phyloP scores from a whole-genome alignment of 2,113 vertebrate genomes.

The Promerops cafer region DNA sequence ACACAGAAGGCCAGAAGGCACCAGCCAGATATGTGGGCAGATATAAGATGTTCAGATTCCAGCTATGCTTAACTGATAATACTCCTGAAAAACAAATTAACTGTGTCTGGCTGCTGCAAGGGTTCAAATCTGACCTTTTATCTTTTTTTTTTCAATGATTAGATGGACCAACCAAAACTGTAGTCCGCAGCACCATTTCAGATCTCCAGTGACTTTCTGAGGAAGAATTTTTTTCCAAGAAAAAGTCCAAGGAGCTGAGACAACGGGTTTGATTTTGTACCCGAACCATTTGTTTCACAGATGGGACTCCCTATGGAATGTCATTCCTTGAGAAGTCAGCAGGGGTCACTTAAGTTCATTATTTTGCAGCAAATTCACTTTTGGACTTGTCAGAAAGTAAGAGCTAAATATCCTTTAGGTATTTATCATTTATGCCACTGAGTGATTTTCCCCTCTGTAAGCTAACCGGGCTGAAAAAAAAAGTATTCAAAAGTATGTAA shows the following conservation, averaged over 20 bases:
- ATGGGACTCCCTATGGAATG: slow-evolving; percentile 10
- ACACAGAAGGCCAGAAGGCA: neutral
- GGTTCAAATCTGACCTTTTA: neutral
- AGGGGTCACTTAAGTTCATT: slow-evolving; percentile 44
- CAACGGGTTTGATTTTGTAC: neutral
- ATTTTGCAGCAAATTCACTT: slow-evolving; percentile 25
- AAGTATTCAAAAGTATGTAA: neutral
- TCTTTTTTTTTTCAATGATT: neutral
- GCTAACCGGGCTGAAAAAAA: neutral
- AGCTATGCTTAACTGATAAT: neutral
- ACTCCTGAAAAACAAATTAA: neutral
- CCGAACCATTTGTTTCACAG: neutral
- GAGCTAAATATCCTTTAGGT: neutral
- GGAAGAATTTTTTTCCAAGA: neutral
- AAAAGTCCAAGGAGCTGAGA: neutral
- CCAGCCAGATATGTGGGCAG: neutral
- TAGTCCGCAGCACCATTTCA: neutral
- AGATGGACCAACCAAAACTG: neutral
- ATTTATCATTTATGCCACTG: neutral
- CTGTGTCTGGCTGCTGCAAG: neutral
- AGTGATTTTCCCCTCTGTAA: neutral
- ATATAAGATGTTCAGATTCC: neutral
- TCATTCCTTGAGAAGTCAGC: slow-evolving; percentile 29
- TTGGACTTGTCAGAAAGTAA: neutral
- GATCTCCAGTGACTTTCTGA: neutral